A percentile compares a stretch with the other conserved stretches of the same genome.
phyloP scores from a whole-genome alignment of 1,140 invertebrate species.

The Saxidomus purpurata region DNA sequence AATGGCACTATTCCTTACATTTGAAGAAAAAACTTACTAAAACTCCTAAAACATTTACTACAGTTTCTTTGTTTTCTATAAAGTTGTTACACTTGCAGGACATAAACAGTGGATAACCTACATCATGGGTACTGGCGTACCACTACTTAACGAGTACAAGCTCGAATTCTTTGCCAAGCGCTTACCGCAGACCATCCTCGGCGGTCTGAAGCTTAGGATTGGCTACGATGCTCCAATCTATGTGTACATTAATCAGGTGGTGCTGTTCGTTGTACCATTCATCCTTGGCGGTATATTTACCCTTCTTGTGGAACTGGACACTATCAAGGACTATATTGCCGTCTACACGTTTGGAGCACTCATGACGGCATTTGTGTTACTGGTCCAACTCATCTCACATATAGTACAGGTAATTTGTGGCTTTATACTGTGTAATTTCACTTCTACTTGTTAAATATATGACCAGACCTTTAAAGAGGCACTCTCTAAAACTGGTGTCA shows the following conservation, averaged over 20 bases:
- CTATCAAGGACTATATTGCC: slow-evolving; percentile 76
- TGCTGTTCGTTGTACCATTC: slow-evolving; percentile 82
- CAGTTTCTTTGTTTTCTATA: too few species aligned
- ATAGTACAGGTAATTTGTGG: slow-evolving; percentile 77
- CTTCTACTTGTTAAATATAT: too few species aligned
- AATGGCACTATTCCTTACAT: too few species aligned
- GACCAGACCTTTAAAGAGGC: too few species aligned
- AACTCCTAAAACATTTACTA: too few species aligned
- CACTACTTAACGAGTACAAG: slow-evolving; percentile 87
- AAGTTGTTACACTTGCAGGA: too few species aligned
- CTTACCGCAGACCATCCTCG: slow-evolving; percentile 86
- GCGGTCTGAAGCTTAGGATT: slow-evolving; percentile 84
- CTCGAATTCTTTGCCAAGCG: slow-evolving; percentile 86
- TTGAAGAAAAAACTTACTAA: too few species aligned
- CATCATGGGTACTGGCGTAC: slow-evolving; percentile 84
- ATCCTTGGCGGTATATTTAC: slow-evolving; percentile 83
- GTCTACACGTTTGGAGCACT: slow-evolving; percentile 80
- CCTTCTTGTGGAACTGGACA: slow-evolving; percentile 79
- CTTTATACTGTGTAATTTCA: too few species aligned
- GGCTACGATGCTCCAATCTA: slow-evolving; percentile 83
- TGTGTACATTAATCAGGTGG: slow-evolving; percentile 84
- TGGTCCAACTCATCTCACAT: slow-evolving; percentile 78
- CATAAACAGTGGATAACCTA: slow-evolving; percentile 56
- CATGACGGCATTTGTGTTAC: slow-evolving; percentile 80
- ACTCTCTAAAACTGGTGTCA: too few species aligned